phyloP scores from a whole-genome alignment of 2,888 invertebrate genomes.

The Ptilodon capucinus region DNA sequence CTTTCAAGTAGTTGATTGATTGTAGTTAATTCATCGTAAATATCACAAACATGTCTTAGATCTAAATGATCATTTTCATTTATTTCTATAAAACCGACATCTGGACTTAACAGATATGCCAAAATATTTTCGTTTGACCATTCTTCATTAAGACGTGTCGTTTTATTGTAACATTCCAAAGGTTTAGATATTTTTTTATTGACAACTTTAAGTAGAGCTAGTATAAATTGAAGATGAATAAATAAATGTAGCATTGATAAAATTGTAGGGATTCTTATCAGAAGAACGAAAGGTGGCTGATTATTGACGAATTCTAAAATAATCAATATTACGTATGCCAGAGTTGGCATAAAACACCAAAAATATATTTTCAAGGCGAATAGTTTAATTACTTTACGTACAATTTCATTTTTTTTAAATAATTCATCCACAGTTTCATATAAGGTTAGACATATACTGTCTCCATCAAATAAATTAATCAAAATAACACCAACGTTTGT shows the following conservation, averaged over 20 bases:
- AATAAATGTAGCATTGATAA: conserved; percentile 46
- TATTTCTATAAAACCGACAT: conserved; percentile 12
- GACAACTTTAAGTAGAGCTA: conserved; percentile 40
- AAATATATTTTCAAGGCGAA: conserved; percentile 45
- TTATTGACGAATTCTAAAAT: conserved; percentile 37
- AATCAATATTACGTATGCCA: conserved; percentile 30
- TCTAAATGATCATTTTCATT: conserved; percentile 13
- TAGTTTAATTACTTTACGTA: conserved; percentile 9
- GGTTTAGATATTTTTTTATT: conserved; percentile 12
- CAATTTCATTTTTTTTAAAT: conserved; percentile 14
- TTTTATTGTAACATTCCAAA: conserved; percentile 6
- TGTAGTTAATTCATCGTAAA: conserved; percentile 52
- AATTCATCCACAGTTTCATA: conserved; percentile 12
- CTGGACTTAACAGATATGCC: conserved; percentile 14
- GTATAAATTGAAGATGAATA: conserved; percentile 45
- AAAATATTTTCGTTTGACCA: neutral
- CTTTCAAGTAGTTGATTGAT: conserved; percentile 51
- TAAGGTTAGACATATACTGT: conserved; percentile 1
- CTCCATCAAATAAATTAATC: conserved; percentile 12
- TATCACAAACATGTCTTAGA: conserved; percentile 46
- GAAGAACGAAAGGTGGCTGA: conserved; percentile 34
- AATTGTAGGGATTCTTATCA: conserved; percentile 49
- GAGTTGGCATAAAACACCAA: conserved; percentile 32
- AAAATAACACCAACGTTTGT: conserved; percentile 18
- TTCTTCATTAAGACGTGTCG: conserved; percentile 1